Evolutionary conservation across 1,140 invertebrate genomes (phyloP).

Genomic region (Drosophila tristis): DNA sequence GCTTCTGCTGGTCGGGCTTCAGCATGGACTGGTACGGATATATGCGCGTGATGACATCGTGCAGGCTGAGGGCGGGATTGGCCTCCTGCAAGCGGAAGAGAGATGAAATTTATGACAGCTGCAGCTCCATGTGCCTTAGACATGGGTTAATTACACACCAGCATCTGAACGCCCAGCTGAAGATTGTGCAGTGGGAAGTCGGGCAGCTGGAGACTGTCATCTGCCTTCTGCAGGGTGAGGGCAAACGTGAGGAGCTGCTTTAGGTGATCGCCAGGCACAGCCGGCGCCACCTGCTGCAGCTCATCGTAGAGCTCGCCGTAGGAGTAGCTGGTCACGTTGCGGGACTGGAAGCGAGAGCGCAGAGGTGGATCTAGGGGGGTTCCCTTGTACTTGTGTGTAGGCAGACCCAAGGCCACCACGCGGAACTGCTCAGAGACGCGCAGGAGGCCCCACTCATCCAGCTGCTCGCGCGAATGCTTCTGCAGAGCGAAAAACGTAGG

Average conservation of each 20-base stretch:
- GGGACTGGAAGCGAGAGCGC: conserved; percentile 96
- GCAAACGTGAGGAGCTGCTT: conserved; percentile 90
- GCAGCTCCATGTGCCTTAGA: not conserved
- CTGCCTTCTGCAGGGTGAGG: conserved; percentile 89
- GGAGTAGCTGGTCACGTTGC: conserved; percentile 89
- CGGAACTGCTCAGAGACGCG: conserved; percentile 96
- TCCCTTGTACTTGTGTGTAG: conserved; percentile 94
- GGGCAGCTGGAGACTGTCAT: conserved; percentile 89
- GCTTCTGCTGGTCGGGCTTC: conserved; percentile 88
- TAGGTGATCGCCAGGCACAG: conserved; percentile 86
- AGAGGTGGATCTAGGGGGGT: conserved; percentile 98
- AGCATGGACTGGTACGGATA: conserved; percentile 94
- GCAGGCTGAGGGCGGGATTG: conserved; percentile 87
- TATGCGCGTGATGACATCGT: conserved; percentile 89
- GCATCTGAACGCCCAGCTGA: conserved; percentile 87
- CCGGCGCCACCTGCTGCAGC: conserved; percentile 86
- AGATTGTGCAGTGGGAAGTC: conserved; percentile 97
- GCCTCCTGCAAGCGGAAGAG: conserved; percentile 31
- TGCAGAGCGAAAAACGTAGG: conserved; percentile 79
- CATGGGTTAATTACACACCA: conserved; percentile 87
- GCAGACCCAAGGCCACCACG: conserved; percentile 95
- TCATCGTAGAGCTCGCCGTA: conserved; percentile 87
- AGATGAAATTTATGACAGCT: not conserved
- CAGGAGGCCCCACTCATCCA: conserved; percentile 94
- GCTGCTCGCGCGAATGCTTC: conserved; percentile 87